phyloP scores from a whole-genome alignment of 1,140 invertebrate species.

The Brachionus asplanchnoidis region DNA sequence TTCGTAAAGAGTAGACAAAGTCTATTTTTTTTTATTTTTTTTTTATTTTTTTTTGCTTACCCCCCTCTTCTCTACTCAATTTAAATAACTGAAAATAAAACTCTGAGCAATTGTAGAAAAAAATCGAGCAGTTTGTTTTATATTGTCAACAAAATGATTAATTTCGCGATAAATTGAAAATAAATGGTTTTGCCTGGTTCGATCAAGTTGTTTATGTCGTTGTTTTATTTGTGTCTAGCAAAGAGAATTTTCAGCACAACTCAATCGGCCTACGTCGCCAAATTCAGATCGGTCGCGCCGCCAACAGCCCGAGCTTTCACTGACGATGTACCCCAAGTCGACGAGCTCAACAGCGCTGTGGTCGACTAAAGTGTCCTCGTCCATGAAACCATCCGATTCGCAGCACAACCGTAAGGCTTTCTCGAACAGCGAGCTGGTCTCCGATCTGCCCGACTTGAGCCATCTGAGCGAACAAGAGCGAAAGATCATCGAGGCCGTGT shows the following conservation, averaged over 20 bases:
- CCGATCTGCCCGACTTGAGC: constrained; percentile 79
- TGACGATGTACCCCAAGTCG: constrained; percentile 25
- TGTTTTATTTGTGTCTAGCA: neutral
- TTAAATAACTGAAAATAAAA: neutral
- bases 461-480: constrained; percentile 94
- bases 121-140: neutral
- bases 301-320: neutral
- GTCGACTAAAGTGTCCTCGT: neutral
- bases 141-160: neutral
- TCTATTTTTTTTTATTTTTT: no score
- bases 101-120: neutral
- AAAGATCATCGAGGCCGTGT: constrained; percentile 90
- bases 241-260: neutral
- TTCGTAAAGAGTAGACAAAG: neutral
- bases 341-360: constrained; percentile 8
- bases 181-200: constrained; percentile 13
- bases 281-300: neutral
- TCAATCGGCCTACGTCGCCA: neutral
- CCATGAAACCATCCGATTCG: neutral
- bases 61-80: neutral
- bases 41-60: no score
- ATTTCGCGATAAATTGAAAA: constrained; percentile 20
- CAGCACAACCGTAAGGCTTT: neutral
- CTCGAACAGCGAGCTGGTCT: neutral
- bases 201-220: constrained; percentile 19